Evolutionary conservation across 2,888 invertebrate species (phyloP).

Genomic region (Catocala sponsa): DNA sequence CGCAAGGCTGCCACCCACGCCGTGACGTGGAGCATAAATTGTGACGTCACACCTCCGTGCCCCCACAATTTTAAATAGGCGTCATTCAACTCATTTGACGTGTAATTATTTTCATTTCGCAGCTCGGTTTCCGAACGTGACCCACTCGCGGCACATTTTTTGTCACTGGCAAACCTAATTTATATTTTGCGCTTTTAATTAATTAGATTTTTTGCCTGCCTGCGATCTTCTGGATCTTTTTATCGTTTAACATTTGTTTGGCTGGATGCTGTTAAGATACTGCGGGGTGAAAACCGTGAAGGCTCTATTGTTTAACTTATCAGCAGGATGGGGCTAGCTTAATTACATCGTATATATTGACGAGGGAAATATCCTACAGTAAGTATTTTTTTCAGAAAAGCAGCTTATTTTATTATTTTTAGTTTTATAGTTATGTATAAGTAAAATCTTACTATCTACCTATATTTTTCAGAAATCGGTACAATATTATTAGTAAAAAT

Average conservation of each 20-base stretch:
- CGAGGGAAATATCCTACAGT: too few species aligned
- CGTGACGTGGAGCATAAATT: slow-evolving; percentile 62
- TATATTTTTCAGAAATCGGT: background rate
- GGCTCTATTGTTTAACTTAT: too few species aligned
- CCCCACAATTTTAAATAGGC: slow-evolving; percentile 72
- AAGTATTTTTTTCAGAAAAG: too few species aligned
- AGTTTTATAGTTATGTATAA: too few species aligned
- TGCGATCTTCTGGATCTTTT: slow-evolving; percentile 38
- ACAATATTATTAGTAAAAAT: background rate
- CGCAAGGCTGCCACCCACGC: slow-evolving; percentile 22
- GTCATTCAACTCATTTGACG: slow-evolving; percentile 80
- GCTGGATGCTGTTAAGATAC: background rate
- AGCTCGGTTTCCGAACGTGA: slow-evolving; percentile 69
- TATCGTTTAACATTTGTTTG: slow-evolving; percentile 13
- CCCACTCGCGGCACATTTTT: slow-evolving; percentile 59
- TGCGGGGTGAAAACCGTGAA: too few species aligned
- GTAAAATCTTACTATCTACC: too few species aligned
- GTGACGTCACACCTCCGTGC: slow-evolving; percentile 54
- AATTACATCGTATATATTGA: too few species aligned
- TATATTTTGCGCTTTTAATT: slow-evolving; percentile 67
- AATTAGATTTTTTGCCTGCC: slow-evolving; percentile 59
- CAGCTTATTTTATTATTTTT: too few species aligned
- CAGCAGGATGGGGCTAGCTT: too few species aligned
- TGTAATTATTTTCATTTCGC: slow-evolving; percentile 79
- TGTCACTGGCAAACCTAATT: slow-evolving; percentile 67